phyloP scores from a whole-genome alignment of 2,113 vertebrate genomes.

The Hepsetus odoe region DNA sequence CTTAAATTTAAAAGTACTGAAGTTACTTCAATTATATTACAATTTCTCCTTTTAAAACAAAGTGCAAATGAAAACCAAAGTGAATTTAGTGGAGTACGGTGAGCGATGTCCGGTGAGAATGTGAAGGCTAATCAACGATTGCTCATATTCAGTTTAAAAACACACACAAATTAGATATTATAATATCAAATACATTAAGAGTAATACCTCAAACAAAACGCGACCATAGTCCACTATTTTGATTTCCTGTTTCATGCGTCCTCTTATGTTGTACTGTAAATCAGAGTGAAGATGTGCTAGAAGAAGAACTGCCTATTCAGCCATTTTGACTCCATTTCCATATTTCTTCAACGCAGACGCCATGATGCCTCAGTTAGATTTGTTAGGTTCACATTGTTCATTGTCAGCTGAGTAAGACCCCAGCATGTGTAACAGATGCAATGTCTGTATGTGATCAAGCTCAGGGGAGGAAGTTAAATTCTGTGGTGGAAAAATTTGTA shows the following conservation, averaged over 20 bases:
- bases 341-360: slow-evolving; percentile 52
- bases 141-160: not conserved
- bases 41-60: not conserved
- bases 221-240: not conserved
- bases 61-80: not conserved
- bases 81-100: not conserved
- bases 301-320: slow-evolving; percentile 42
- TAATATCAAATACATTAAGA: not conserved
- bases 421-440: slow-evolving; percentile 54
- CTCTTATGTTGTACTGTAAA: slow-evolving; percentile 34
- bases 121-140: not conserved
- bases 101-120: not conserved
- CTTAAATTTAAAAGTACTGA: not conserved
- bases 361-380: slow-evolving; percentile 56
- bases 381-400: slow-evolving; percentile 44
- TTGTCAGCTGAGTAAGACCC: slow-evolving; percentile 24
- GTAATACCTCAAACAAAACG: slow-evolving; percentile 8
- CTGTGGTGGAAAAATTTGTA: slow-evolving; percentile 32
- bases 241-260: not conserved
- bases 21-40: not conserved
- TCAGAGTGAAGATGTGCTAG: slow-evolving; percentile 42
- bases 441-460: slow-evolving; percentile 47
- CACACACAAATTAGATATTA: not conserved
- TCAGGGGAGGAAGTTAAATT: slow-evolving; percentile 32
- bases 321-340: slow-evolving; percentile 48